A percentile compares a stretch with the other conserved stretches of the same genome.
phyloP scores from a whole-genome alignment of 2,113 vertebrate genomes.

The Diadophis punctatus region DNA sequence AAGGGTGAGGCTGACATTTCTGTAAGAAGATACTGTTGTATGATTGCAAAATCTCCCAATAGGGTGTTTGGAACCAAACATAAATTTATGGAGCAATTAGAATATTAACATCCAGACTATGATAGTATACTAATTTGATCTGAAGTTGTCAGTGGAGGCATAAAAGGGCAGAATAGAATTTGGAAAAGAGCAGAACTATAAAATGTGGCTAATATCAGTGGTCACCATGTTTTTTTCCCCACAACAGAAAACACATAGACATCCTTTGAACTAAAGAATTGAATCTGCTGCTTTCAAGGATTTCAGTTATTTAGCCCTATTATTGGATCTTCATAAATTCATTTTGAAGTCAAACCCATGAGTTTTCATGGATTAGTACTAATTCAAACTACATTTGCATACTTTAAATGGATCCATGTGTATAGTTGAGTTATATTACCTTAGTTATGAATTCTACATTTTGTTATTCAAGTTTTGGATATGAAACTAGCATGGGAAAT shows the following conservation, averaged over 20 bases:
- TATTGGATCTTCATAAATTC: not conserved
- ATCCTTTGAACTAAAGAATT: not conserved
- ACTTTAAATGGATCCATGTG: not conserved
- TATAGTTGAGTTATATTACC: not conserved
- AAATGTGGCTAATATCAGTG: not conserved
- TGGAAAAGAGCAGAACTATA: not conserved
- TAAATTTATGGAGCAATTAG: not conserved
- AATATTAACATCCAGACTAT: not conserved
- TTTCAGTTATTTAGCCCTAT: not conserved
- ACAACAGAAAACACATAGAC: not conserved
- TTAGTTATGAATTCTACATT: not conserved
- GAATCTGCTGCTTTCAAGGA: not conserved
- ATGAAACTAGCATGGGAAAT: not conserved
- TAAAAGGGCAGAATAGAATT: not conserved
- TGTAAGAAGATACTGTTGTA: not conserved
- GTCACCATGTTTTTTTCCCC: not conserved
- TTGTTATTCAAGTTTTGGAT: not conserved
- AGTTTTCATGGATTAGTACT: not conserved
- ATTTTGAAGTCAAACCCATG: not conserved
- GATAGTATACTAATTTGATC: not conserved
- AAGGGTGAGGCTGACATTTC: not conserved
- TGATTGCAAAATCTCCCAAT: not conserved
- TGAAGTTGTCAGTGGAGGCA: not conserved
- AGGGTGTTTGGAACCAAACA: not conserved
- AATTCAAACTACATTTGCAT: not conserved